A percentile compares a stretch with the other conserved stretches of the same genome.
Evolutionary conservation across 2,113 vertebrate species (phyloP).

Genomic region (Ariopsis seemanni): DNA sequence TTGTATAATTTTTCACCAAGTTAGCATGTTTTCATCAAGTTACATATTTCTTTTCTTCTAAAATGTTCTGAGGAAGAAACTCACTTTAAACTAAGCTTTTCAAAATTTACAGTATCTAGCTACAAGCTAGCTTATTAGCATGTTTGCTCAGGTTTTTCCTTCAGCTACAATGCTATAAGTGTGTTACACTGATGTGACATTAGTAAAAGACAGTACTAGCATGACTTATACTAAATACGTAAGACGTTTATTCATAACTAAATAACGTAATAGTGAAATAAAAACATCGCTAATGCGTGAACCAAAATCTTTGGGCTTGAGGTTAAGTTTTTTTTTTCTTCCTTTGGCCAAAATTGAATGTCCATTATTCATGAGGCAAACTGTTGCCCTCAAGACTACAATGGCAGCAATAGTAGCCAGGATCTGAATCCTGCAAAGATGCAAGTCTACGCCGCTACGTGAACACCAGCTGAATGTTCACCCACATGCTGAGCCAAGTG

Average conservation of each 20-base stretch:
- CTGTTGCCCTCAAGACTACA: background rate
- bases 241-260: background rate
- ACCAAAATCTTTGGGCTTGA: background rate
- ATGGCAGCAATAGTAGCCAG: background rate
- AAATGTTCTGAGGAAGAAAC: background rate
- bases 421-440: background rate
- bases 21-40: background rate
- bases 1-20: background rate
- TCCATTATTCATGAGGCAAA: background rate
- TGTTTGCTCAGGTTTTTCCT: background rate
- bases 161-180: background rate
- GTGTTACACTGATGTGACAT: background rate
- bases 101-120: background rate
- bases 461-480: conserved; percentile 16
- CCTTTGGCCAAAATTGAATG: background rate
- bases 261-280: background rate
- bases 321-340: background rate
- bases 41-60: background rate
- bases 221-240: background rate
- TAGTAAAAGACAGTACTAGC: background rate
- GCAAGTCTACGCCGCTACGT: background rate
- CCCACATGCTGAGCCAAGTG: background rate
- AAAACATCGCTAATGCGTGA: background rate
- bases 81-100: background rate
- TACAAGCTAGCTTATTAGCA: background rate